Conservation (phyloP, 2,113 vertebrate genomes). For the Lathamus discolor region DNA sequence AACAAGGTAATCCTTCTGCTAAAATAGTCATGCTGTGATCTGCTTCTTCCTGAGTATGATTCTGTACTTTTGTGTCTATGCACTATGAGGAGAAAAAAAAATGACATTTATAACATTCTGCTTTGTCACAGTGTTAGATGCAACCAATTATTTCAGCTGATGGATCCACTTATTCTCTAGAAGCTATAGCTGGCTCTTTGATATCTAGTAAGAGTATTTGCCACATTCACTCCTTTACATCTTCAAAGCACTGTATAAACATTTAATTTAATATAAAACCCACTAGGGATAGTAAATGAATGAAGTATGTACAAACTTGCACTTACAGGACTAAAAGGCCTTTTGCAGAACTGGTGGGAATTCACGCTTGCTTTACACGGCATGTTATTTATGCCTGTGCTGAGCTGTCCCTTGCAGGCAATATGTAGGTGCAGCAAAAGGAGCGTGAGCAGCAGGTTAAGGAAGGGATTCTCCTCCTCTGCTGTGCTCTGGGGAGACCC, state of each 20-base stretch:
- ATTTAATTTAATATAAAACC: constrained; percentile 33
- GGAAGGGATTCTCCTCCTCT: not conserved
- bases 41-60: not conserved
- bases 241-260: constrained; percentile 55
- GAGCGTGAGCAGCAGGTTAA: not conserved
- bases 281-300: constrained; percentile 24
- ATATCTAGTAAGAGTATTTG: constrained; percentile 38
- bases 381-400: not conserved
- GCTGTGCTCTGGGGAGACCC: not conserved
- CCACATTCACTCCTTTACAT: constrained; percentile 20
- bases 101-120: not conserved
- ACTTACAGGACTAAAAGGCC: constrained; percentile 13
- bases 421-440: not conserved
- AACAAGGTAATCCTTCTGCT: not conserved
- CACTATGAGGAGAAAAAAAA: not conserved
- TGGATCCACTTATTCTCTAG: not conserved
- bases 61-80: not conserved
- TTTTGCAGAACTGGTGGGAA: not conserved
- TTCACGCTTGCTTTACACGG: not conserved
- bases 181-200: constrained; percentile 28
- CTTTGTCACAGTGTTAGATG: not conserved
- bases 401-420: not conserved
- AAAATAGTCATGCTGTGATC: not conserved
- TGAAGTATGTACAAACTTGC: constrained; percentile 10
- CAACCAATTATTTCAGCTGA: constrained; percentile 43